Base-by-base conservation (phyloP, 1,140 invertebrate genomes). In the Dolichoris vasculosae region DNA sequence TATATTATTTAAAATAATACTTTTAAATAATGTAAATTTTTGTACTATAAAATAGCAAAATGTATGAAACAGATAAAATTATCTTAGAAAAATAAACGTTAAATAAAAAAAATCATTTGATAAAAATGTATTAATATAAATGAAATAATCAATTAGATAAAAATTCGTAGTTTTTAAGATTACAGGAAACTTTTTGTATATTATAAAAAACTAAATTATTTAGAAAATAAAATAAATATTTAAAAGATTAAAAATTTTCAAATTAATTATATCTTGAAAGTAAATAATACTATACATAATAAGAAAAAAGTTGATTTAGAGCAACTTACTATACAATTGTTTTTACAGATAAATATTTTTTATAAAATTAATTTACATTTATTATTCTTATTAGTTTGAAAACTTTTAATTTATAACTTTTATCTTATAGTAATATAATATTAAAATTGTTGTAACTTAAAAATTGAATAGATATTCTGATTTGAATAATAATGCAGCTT, bases 401-500 rank as follows among this genome's bases (percentile, higher is more conserved):
- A 59, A 4, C 11, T 59, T 59, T 59, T 2, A 59, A 59, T 59
- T n/a, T n/a, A n/a, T n/a, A n/a, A n/a, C n/a, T n/a, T n/a, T n/a
- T 4, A 59, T 59, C 26, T 59, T 26, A 3, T 9, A 26, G 3
- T 59, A 26, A 59, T 59, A 59, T 51, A 51, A 51, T 51, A 46
- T 13, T 51, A 26, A 26, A 59, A 59, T 26, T 59, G 55, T 55
- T 55, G 2, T 55, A 55, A 55, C 51, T 55, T 17, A 55, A 55
- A 7, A 55, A 15, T 55, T 55, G 2, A 55, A 9, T 20, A 59
- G 4, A 59, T 26, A 59, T 26, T n/a, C 13, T 23, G 20, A 46
- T 63, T 77, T 83, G 77, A n/a, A 63, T 83, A 75, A 48, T 67
- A 81, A 51, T 69, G 67, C 48, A 40, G n/a, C 69, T 81, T 89